A percentile compares a stretch with the other conserved stretches of the same genome.
These are phyloP conservation scores for Patiria pectinifera DNA, from an alignment of 53 echinoderm and acorn worm species.

Conservation along the genomic window DNA sequence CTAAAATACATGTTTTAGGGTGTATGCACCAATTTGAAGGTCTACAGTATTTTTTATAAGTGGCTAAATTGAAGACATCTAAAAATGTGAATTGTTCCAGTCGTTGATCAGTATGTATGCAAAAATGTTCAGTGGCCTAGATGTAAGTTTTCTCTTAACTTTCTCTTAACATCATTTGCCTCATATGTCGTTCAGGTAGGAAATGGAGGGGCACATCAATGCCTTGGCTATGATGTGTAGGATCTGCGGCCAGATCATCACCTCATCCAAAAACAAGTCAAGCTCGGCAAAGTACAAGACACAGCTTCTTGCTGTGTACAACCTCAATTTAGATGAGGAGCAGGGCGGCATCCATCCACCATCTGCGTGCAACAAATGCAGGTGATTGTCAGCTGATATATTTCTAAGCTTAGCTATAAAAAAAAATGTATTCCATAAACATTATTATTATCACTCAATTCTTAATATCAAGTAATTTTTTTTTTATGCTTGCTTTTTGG, in stretches of 20 bases:
- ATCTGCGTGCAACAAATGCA: constrained; percentile 39
- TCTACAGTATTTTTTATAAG: too few relatives aligned
- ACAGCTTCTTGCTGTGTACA: constrained; percentile 35
- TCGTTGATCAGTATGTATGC: background rate
- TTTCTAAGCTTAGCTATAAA: background rate
- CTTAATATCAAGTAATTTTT: constrained; percentile 1
- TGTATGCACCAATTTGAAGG: too few relatives aligned
- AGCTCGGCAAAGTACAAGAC: constrained; percentile 30
- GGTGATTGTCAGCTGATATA: constrained; percentile 31
- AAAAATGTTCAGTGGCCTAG: background rate
- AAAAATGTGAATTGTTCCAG: background rate
- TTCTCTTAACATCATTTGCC: constrained; percentile 13
- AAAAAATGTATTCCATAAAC: background rate
- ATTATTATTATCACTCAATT: background rate
- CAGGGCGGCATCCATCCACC: constrained; percentile 28
- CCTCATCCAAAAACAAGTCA: constrained; percentile 25
- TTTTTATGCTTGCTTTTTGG: background rate
- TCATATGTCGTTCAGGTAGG: constrained; percentile 28
- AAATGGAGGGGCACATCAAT: constrained; percentile 36
- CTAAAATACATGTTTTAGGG: too few relatives aligned
- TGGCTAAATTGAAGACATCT: constrained; percentile 1
- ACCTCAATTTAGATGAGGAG: constrained; percentile 30
- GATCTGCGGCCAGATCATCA: constrained; percentile 35
- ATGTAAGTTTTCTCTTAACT: too few relatives aligned
- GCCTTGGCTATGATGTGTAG: constrained; percentile 36